These are phyloP conservation scores for Drosophila prosaltans DNA, from an alignment of 1,140 invertebrate species.

Conservation along the genomic window DNA sequence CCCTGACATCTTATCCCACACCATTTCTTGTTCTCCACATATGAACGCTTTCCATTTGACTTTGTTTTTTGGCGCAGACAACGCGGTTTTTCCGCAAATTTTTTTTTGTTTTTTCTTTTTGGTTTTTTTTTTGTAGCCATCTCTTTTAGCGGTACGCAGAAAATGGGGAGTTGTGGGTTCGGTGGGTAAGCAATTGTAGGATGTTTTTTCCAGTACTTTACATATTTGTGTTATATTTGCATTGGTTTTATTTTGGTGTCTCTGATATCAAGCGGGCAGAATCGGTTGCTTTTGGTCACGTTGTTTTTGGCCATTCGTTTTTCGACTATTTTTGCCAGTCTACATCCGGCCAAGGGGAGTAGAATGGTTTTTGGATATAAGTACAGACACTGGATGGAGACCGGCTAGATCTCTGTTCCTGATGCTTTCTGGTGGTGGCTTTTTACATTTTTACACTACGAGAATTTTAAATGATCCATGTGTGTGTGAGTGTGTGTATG, in stretches of 20 bases:
- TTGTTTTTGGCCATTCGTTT: constrained; percentile 47
- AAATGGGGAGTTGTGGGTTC: constrained; percentile 1
- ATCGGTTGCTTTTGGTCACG: constrained; percentile 54
- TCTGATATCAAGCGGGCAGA: constrained; percentile 72
- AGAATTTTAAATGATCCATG: constrained; percentile 82
- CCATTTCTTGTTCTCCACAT: constrained; percentile 29
- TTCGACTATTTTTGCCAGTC: constrained; percentile 73
- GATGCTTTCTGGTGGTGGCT: constrained; percentile 30
- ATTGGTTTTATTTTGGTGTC: constrained; percentile 77
- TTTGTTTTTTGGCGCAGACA: constrained; percentile 80
- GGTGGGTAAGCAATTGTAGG: constrained; percentile 69
- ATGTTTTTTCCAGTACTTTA: constrained; percentile 68
- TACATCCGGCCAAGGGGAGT: constrained; percentile 43
- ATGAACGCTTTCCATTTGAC: constrained; percentile 76
- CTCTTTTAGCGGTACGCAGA: background rate
- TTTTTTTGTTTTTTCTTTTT: constrained; percentile 13
- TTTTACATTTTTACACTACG: constrained; percentile 77
- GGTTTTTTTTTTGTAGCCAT: constrained; percentile 7
- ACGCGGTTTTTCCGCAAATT: constrained; percentile 56
- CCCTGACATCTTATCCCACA: background rate
- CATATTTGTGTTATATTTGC: constrained; percentile 79
- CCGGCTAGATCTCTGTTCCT: too few relatives aligned
- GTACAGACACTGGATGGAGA: background rate
- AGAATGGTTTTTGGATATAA: constrained; percentile 26
- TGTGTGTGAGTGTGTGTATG: constrained; percentile 45